phyloP scores from a whole-genome alignment of 2,888 invertebrate genomes.

The Brachypalpus laphriformis region DNA sequence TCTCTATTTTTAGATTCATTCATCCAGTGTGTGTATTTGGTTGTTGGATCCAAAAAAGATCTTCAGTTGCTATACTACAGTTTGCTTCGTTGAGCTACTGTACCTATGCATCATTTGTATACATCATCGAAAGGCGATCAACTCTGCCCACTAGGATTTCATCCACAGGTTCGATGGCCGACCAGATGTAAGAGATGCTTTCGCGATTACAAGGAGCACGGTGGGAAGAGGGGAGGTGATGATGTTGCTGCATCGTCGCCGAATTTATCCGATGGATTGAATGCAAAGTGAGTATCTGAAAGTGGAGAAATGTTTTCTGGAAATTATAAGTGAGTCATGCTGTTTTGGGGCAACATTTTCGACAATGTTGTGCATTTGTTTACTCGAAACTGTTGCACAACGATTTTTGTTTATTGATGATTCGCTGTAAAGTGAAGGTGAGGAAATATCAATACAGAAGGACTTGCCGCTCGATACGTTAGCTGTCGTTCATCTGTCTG shows the following conservation, averaged over 20 bases:
- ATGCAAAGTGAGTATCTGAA: constrained; percentile 83
- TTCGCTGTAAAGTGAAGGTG: constrained; percentile 10
- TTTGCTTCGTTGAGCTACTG: constrained; percentile 27
- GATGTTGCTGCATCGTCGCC: constrained; percentile 91
- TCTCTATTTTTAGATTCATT: constrained; percentile 68
- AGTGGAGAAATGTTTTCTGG: neutral
- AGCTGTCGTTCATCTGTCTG: neutral
- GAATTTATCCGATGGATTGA: constrained; percentile 87
- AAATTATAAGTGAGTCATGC: neutral
- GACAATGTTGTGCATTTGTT: neutral
- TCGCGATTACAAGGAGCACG: constrained; percentile 95
- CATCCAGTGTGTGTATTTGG: constrained; percentile 39
- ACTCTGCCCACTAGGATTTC: constrained; percentile 95
- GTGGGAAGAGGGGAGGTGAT: constrained; percentile 88
- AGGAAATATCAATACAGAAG: constrained; percentile 23
- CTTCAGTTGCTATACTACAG: neutral
- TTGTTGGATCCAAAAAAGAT: constrained; percentile 15
- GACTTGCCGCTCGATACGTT: neutral
- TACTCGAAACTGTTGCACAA: constrained; percentile 24
- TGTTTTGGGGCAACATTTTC: neutral
- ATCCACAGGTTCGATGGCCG: constrained; percentile 97
- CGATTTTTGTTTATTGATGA: constrained; percentile 34
- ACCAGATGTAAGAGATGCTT: constrained; percentile 96
- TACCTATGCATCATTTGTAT: constrained; percentile 83
- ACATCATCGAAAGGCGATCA: constrained; percentile 90